Evolutionary conservation across 2,888 invertebrate species (phyloP), one percentile per base, ranked within the genome.

Genomic region (Cephonodes hylas): DNA sequence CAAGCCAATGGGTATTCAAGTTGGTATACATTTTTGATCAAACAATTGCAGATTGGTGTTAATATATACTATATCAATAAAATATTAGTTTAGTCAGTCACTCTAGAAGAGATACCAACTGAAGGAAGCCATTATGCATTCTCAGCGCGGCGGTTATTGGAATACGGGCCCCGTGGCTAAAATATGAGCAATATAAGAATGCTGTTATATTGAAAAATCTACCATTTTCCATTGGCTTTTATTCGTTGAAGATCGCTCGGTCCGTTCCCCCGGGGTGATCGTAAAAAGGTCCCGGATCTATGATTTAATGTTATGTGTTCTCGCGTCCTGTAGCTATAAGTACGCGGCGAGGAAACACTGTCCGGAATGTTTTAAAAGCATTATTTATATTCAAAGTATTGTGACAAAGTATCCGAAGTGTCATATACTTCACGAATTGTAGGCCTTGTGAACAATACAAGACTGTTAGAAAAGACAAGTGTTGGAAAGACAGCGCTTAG

Each of bases 161-260:
- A 34, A 25, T 34, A 46, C n/a, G 59, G 20, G n/a, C 15, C 31
- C 31, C 34, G 31, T 23, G 45, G 46, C 46, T 59, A 59, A 59
- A 59, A 59, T 59, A 59, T 59, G 59, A 46, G 45, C 46, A 31
- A 44, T 56, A 61, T 42, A 57, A 31, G 44, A 61, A 56, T 61
- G 61, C 38, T 61, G 27, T 57, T 44, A 56, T 42, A 56, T 61
- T 56, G 56, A 57, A 61, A 61, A 61, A 61, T 60, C 22, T 53
- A 53, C 53, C 25, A 15, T 61, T 42, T 42, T 42, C 42, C 58
- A 42, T 53, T 23, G 60, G 20, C 42, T 56, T 56, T 61, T 56
- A 42, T 61, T 61, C 42, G 42, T 56, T 15, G 10, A 25, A 42
- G 44, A 57, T 61, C 31, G 25, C 44, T 61, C 20, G 44, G 61